Conservation (phyloP, 2,888 invertebrate genomes). For the Unio delphinus region DNA sequence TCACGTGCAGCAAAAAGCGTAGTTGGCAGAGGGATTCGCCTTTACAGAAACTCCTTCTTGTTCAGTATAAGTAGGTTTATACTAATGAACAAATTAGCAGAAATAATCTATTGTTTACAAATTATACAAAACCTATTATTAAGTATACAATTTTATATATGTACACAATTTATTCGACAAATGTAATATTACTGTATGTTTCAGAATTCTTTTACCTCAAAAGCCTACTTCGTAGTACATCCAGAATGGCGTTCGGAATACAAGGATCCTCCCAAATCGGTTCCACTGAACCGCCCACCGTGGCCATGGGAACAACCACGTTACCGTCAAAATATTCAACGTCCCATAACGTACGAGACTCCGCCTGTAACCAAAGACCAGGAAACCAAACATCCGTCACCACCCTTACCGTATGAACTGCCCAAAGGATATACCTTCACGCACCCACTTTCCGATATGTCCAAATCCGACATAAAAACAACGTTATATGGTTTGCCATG, state of each 20-base stretch:
- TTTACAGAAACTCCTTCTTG: no score
- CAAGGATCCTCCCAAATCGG: slow-evolving; percentile 44
- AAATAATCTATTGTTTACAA: no score
- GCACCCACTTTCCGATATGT: slow-evolving; percentile 27
- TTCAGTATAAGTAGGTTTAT: no score
- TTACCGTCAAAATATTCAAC: slow-evolving; percentile 52
- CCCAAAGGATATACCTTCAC: slow-evolving; percentile 24
- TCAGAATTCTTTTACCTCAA: slow-evolving; percentile 55
- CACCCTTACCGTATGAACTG: slow-evolving; percentile 14
- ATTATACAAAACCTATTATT: no score
- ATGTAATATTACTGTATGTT: slow-evolving; percentile 6
- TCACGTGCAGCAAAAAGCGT: no score
- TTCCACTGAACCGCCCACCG: slow-evolving; percentile 51
- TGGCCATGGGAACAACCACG: slow-evolving; percentile 63
- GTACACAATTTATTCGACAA: background rate
- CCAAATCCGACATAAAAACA: slow-evolving; percentile 25
- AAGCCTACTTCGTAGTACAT: slow-evolving; percentile 53
- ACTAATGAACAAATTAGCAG: no score
- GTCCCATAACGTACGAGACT: slow-evolving; percentile 29
- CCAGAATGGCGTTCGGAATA: slow-evolving; percentile 60
- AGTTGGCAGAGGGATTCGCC: no score
- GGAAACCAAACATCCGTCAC: slow-evolving; percentile 6
- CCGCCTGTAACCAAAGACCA: slow-evolving; percentile 3
- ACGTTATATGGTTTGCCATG: slow-evolving; percentile 28
- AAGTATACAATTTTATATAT: background rate